A percentile compares a stretch with the other conserved stretches of the same genome.
These are phyloP conservation scores for Cataglyphis altisquamis DNA, from an alignment of 2,888 invertebrate genomes.

Conservation along the genomic window DNA sequence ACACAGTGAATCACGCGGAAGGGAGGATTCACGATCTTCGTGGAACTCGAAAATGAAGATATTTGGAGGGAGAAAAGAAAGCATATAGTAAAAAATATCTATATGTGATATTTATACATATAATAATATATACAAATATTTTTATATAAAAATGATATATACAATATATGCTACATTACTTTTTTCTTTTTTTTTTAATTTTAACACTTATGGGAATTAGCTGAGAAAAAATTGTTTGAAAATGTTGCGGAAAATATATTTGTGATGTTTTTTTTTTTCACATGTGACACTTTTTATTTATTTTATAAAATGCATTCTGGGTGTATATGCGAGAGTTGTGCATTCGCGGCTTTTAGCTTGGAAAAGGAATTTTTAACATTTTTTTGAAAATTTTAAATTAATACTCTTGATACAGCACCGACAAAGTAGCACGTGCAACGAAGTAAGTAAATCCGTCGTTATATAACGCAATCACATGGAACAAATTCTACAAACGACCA, in stretches of 20 bases:
- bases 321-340: not conserved
- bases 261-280: not conserved
- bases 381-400: slow-evolving; percentile 25
- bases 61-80: not conserved
- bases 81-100: not conserved
- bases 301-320: not conserved
- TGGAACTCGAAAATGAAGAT: not conserved
- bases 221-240: not conserved
- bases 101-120: not conserved
- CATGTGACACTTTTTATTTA: not conserved
- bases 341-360: not conserved
- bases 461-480: slow-evolving; percentile 6
- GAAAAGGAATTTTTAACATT: slow-evolving; percentile 23
- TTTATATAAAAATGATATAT: not conserved
- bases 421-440: not conserved
- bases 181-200: not conserved
- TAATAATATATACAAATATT: not conserved
- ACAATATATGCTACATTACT: too few relatives aligned
- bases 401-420: not conserved
- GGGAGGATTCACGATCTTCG: not conserved
- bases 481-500: slow-evolving; percentile 16
- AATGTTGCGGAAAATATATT: not conserved
- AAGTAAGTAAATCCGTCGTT: slow-evolving; percentile 35
- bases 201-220: not conserved
- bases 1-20: slow-evolving; percentile 16